phyloP scores from a whole-genome alignment of 2,888 invertebrate species.

The Slavum lentiscoides region DNA sequence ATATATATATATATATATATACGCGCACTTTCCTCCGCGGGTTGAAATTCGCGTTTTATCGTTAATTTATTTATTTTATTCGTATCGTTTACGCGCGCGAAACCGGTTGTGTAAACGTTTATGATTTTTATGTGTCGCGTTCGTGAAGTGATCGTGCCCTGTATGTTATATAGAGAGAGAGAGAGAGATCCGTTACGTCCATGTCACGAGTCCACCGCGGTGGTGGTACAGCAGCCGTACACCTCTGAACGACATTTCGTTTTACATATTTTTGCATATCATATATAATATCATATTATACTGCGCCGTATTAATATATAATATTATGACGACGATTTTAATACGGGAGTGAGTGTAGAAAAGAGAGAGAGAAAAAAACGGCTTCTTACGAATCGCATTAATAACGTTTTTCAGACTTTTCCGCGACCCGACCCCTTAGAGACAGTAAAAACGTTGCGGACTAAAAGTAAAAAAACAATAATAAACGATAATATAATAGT shows the following conservation, averaged over 20 bases:
- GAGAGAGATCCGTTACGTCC: background rate
- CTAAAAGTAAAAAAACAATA: too few relatives aligned
- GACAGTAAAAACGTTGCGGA: too few relatives aligned
- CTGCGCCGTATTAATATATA: background rate
- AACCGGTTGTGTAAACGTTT: slow-evolving; percentile 16
- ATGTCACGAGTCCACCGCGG: slow-evolving; percentile 8
- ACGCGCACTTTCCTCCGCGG: background rate
- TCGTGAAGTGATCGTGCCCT: background rate
- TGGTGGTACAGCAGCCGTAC: too few relatives aligned
- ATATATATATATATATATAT: too few relatives aligned
- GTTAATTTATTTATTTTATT: background rate
- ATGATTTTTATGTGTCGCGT: slow-evolving; percentile 1
- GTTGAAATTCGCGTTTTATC: background rate
- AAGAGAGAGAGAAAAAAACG: too few relatives aligned
- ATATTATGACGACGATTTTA: too few relatives aligned
- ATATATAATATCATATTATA: background rate
- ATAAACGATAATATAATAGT: too few relatives aligned
- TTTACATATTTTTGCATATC: slow-evolving; percentile 26
- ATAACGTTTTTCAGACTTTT: too few relatives aligned
- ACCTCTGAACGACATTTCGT: background rate
- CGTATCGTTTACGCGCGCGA: background rate
- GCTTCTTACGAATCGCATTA: too few relatives aligned
- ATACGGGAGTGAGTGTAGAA: too few relatives aligned
- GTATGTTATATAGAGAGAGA: too few relatives aligned
- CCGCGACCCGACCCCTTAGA: too few relatives aligned